Evolutionary conservation across 1,140 invertebrate genomes (phyloP), one percentile per base, ranked within the genome.

Genomic region (Dolichoris vasculosae): DNA sequence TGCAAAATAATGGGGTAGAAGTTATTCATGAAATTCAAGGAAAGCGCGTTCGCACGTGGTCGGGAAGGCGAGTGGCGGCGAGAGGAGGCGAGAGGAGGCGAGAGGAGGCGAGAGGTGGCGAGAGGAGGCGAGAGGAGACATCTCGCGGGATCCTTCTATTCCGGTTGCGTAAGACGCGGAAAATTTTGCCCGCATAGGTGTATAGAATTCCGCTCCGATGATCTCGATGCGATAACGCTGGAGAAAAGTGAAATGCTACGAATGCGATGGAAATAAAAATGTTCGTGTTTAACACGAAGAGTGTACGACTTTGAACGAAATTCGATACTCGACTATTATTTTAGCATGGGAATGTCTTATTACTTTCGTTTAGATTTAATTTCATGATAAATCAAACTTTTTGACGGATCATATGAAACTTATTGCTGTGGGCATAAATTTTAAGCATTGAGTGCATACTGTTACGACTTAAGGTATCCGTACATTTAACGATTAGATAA

Each of bases 1-100:
- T 73, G 40, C 20, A 40, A 82, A 73, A 80, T 85, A 63, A 85
- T 81, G 84, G 51, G 48, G 4, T 30, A 46, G 69, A 63, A 81
- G 67, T 85, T 85, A 85, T 81, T 82, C 69, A 82, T 85, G 69
- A 81, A 43, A 81, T 81, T 85, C 20, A 9, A 51, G 6, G 78
- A 81, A 85, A 82, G 78, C 4, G 23, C 23, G 2, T 9, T 59
- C 55, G 55, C 55, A 26, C 7, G 23, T 17, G 48, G 48, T 51
- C 15, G 15, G 48, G 48, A 17, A n/a, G n/a, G n/a, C n/a, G n/a
- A n/a, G n/a, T n/a, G n/a, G n/a, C n/a, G n/a, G n/a, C n/a, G n/a
- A n/a, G n/a, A n/a, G n/a, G n/a, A n/a, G n/a, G n/a, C n/a, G n/a
- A n/a, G n/a, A n/a, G n/a, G n/a, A n/a, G n/a, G n/a, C n/a, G n/a